A percentile compares a stretch with the other conserved stretches of the same genome.
phyloP scores from a whole-genome alignment of 2,888 invertebrate species.

The Thelaira solivaga region DNA sequence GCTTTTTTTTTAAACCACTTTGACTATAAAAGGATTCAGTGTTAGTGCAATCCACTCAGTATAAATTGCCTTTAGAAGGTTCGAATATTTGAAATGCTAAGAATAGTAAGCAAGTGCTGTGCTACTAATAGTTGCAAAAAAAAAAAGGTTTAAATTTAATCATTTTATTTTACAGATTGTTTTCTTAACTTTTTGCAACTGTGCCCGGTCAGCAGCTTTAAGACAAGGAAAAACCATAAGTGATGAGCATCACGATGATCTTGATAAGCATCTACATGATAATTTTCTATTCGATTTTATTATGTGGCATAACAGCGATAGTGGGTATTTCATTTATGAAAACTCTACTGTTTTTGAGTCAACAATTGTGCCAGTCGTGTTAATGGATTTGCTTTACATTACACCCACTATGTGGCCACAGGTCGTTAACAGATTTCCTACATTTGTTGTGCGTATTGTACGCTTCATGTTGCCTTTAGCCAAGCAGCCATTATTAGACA shows the following conservation, averaged over 20 bases:
- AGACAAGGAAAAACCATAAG: background rate
- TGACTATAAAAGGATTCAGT: background rate
- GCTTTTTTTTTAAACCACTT: background rate
- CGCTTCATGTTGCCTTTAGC: background rate
- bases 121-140: too few relatives aligned
- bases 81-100: background rate
- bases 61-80: background rate
- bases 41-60: too few relatives aligned
- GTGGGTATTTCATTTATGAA: background rate
- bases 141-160: too few relatives aligned
- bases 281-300: too few relatives aligned
- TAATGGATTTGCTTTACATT: slow-evolving; percentile 18
- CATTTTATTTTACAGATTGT: slow-evolving; percentile 6
- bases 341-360: background rate
- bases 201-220: background rate
- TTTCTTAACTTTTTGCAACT: background rate
- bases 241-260: too few relatives aligned
- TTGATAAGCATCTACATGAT: too few relatives aligned
- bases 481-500: background rate
- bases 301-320: too few relatives aligned
- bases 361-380: background rate
- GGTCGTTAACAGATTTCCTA: background rate
- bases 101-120: slow-evolving; percentile 20
- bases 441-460: background rate
- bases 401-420: background rate